phyloP scores from a whole-genome alignment of 1,140 invertebrate genomes.

The Magallana angulata region DNA sequence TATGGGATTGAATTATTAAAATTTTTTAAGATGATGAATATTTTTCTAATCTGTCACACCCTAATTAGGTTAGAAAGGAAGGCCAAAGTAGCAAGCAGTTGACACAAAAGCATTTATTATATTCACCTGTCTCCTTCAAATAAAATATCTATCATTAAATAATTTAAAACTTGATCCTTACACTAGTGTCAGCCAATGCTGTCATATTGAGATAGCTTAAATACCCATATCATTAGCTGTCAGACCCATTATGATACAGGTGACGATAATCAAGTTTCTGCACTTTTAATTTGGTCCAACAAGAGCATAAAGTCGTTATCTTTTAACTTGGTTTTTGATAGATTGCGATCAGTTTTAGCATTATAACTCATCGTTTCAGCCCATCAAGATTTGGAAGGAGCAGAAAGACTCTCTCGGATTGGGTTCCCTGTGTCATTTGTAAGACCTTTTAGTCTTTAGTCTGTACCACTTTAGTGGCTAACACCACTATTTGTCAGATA shows the following conservation, averaged over 20 bases:
- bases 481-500: not conserved
- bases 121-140: not conserved
- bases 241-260: not conserved
- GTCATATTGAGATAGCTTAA: conserved; percentile 11
- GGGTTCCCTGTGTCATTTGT: not conserved
- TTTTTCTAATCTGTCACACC: not conserved
- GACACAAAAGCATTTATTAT: not conserved
- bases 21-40: not conserved
- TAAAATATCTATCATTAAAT: not conserved
- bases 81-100: not conserved
- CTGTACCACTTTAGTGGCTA: not conserved
- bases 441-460: not conserved
- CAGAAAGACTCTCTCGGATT: not conserved
- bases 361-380: not conserved
- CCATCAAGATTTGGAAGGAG: not conserved
- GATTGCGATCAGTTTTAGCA: conserved; percentile 9
- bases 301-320: not conserved
- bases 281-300: not conserved
- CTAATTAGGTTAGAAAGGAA: not conserved
- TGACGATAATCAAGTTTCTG: not conserved
- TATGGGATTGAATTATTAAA: too few relatives aligned
- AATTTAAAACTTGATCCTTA: not conserved
- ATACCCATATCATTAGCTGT: conserved; percentile 18
- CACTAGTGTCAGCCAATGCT: not conserved
- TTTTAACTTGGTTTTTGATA: not conserved